A percentile compares a stretch with the other conserved stretches of the same genome.
These are phyloP conservation scores for Holothuria scabra DNA, from an alignment of 53 echinoderm and acorn worm genomes.

Conservation along the genomic window DNA sequence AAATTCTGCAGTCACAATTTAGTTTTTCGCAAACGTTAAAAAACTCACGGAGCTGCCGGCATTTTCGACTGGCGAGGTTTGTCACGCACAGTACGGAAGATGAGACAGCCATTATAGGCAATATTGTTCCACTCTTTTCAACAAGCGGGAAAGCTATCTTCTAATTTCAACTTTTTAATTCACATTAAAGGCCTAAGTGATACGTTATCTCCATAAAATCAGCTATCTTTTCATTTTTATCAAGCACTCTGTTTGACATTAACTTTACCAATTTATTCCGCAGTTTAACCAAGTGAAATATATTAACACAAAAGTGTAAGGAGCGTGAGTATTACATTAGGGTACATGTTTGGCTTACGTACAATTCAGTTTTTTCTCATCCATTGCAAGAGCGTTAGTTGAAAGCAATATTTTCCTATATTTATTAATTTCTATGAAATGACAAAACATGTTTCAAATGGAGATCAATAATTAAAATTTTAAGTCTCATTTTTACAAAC, in stretches of 20 bases:
- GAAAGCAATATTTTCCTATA: too few species aligned
- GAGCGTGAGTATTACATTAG: too few species aligned
- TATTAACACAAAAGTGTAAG: too few species aligned
- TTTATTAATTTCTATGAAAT: too few species aligned
- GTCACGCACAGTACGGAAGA: conserved; percentile 43
- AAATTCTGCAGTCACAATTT: conserved; percentile 38
- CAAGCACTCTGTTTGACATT: conserved; percentile 19
- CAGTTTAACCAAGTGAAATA: too few species aligned
- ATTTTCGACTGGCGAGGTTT: conserved; percentile 37
- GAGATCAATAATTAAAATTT: too few species aligned
- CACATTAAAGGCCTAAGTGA: conserved; percentile 38
- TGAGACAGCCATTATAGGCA: conserved; percentile 35
- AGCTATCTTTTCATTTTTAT: conserved; percentile 29
- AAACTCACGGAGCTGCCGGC: conserved; percentile 14
- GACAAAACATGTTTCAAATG: too few species aligned
- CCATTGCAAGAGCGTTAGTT: too few species aligned
- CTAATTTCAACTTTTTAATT: conserved; percentile 41
- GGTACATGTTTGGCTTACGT: too few species aligned
- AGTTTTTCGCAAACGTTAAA: conserved; percentile 13
- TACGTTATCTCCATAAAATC: conserved; percentile 40
- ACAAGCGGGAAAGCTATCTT: conserved; percentile 16
- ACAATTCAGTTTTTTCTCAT: too few species aligned
- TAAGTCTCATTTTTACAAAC: too few species aligned
- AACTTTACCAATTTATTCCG: conserved; percentile 20
- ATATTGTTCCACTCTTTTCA: conserved; percentile 26